Conservation (phyloP, 2,888 invertebrate species). For the Drosophila kanekoi region DNA sequence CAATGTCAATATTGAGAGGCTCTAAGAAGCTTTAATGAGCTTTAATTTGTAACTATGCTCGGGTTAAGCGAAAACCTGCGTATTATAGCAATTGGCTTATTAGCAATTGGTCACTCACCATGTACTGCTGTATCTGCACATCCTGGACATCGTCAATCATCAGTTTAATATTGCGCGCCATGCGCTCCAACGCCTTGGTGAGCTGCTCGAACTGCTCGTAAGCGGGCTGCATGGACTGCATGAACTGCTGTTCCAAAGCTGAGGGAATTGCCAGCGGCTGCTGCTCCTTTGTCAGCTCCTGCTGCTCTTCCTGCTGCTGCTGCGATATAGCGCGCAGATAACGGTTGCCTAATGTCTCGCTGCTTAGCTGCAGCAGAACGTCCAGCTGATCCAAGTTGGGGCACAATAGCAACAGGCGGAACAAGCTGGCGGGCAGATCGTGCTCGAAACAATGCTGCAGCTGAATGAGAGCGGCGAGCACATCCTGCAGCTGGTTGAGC, state of each 20-base stretch:
- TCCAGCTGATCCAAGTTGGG: slow-evolving; percentile 46
- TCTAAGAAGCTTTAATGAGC: neutral
- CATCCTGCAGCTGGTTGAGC: slow-evolving; percentile 36
- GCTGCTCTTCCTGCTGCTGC: slow-evolving; percentile 5
- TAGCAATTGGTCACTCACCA: slow-evolving; percentile 58
- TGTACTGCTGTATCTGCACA: slow-evolving; percentile 33
- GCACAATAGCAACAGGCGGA: slow-evolving; percentile 46
- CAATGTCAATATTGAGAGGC: too few species aligned
- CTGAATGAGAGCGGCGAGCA: slow-evolving; percentile 34
- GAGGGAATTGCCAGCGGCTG: neutral
- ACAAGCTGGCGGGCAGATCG: slow-evolving; percentile 50
- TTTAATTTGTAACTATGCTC: neutral
- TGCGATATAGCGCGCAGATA: slow-evolving; percentile 11
- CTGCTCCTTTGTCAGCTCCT: slow-evolving; percentile 4
- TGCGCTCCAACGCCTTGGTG: slow-evolving; percentile 17
- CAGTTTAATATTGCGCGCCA: slow-evolving; percentile 45
- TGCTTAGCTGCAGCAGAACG: slow-evolving; percentile 27
- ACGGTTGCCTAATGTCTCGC: slow-evolving; percentile 28
- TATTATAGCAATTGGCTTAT: neutral
- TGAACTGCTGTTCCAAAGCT: slow-evolving; percentile 36
- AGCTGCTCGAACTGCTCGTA: slow-evolving; percentile 51
- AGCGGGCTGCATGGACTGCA: slow-evolving; percentile 46
- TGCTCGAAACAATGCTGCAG: slow-evolving; percentile 55
- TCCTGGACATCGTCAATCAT: slow-evolving; percentile 49
- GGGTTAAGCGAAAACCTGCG: neutral